A percentile compares a stretch with the other conserved stretches of the same genome.
phyloP scores from a whole-genome alignment of 1,140 invertebrate genomes.

The Brachionus paranguensis region DNA sequence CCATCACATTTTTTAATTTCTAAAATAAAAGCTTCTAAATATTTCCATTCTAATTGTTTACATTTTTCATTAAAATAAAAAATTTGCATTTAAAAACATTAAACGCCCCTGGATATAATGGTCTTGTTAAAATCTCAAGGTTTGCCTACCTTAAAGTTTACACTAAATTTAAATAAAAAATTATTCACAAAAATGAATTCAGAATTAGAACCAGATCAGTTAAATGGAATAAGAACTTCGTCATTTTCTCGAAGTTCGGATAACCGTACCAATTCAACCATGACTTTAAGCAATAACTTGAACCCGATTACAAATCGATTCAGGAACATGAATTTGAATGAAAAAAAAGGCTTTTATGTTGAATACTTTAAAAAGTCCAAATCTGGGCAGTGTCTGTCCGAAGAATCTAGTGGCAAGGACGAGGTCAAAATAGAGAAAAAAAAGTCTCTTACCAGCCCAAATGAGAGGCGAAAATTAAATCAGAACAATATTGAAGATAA shows the following conservation, averaged over 20 bases:
- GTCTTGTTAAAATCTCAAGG: not conserved
- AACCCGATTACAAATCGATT: not conserved
- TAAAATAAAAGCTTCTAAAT: not conserved
- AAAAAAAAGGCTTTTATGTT: not conserved
- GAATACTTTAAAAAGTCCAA: not conserved
- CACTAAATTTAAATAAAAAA: not conserved
- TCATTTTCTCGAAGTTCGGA: not conserved
- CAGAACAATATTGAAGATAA: conserved; percentile 30
- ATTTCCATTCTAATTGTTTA: not conserved
- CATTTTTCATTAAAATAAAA: not conserved
- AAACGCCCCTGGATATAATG: not conserved
- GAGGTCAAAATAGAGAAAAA: not conserved
- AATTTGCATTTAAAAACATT: not conserved
- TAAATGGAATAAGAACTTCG: not conserved
- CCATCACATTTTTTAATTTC: not conserved
- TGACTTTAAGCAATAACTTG: not conserved
- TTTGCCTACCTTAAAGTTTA: not conserved
- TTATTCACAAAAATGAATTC: not conserved
- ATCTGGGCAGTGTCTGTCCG: not conserved
- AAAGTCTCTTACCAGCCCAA: not conserved
- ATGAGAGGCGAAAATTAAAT: not conserved
- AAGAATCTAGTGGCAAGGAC: not conserved
- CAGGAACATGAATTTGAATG: not conserved
- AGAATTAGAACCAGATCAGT: not conserved
- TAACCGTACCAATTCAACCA: not conserved